Conservation (phyloP, 2,888 invertebrate genomes). For the Malachius bipustulatus region DNA sequence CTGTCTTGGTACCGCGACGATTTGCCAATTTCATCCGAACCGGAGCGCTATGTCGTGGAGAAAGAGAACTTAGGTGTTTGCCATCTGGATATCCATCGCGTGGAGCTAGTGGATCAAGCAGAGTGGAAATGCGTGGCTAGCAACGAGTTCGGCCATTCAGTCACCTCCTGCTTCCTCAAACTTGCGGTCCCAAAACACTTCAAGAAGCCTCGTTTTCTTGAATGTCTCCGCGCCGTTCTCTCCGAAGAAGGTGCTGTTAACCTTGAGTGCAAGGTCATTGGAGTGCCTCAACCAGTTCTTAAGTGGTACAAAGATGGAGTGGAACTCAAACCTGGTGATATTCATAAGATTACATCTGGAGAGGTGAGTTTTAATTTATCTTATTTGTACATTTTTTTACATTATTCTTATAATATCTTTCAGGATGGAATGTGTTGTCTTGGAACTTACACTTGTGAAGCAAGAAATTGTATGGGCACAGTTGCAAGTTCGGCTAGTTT, state of each 20-base stretch:
- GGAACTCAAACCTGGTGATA: constrained; percentile 81
- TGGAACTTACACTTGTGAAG: constrained; percentile 85
- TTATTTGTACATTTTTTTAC: neutral
- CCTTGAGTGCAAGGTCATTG: constrained; percentile 85
- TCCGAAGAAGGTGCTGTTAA: constrained; percentile 85
- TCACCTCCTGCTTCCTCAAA: constrained; percentile 77
- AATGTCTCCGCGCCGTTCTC: constrained; percentile 71
- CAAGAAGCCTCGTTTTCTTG: constrained; percentile 78
- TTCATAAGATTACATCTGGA: constrained; percentile 80
- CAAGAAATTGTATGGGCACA: constrained; percentile 82
- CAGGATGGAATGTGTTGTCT: constrained; percentile 76
- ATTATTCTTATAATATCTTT: constrained; percentile 10
- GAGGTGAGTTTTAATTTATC: constrained; percentile 36
- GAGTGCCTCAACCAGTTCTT: constrained; percentile 77
- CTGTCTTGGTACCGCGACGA: constrained; percentile 85
- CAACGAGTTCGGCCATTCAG: constrained; percentile 80
- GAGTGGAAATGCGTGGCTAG: constrained; percentile 87
- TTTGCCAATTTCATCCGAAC: constrained; percentile 54
- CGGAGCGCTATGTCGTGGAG: constrained; percentile 54
- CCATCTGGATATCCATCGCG: constrained; percentile 56
- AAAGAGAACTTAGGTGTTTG: constrained; percentile 61
- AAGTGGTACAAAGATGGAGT: constrained; percentile 90
- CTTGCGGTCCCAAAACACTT: constrained; percentile 77
- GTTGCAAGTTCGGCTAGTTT: constrained; percentile 81
- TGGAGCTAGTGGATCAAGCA: constrained; percentile 77